A percentile compares a stretch with the other conserved stretches of the same genome.
These are phyloP conservation scores for Ornithoptera priamus DNA, from an alignment of 2,888 invertebrate genomes.

Conservation along the genomic window DNA sequence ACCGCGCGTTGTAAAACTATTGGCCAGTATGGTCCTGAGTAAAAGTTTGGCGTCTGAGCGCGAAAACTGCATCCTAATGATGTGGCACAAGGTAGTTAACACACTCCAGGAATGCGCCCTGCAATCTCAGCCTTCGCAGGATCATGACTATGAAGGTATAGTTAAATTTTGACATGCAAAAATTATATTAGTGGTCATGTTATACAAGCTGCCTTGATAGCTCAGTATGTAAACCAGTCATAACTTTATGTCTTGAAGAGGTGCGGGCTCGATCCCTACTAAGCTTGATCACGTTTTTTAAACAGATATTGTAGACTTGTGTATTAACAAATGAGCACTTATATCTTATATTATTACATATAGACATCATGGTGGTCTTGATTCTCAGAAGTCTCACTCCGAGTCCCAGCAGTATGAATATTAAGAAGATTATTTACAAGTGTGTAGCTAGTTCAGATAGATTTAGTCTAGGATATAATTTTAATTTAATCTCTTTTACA, in stretches of 20 bases:
- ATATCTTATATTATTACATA: too few species aligned
- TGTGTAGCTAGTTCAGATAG: too few species aligned
- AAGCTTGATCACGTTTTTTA: too few species aligned
- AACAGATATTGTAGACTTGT: too few species aligned
- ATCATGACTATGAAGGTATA: constrained; percentile 86
- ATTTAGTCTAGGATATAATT: neutral
- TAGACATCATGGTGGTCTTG: too few species aligned
- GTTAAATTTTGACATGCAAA: neutral
- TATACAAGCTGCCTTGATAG: neutral
- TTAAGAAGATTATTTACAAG: too few species aligned
- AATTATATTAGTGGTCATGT: neutral
- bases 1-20: constrained; percentile 82
- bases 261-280: too few species aligned
- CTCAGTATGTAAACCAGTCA: too few species aligned
- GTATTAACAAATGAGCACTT: too few species aligned
- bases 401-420: too few species aligned
- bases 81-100: constrained; percentile 94
- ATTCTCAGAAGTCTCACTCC: too few species aligned
- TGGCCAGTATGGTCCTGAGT: constrained; percentile 91
- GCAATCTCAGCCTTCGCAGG: constrained; percentile 81
- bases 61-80: constrained; percentile 92
- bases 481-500: constrained; percentile 54
- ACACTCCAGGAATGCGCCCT: constrained; percentile 93
- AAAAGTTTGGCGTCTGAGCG: constrained; percentile 89
- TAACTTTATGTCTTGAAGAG: neutral